Percentiles rank a stretch among this genome's conserved stretches.
These are phyloP conservation scores for Epistrophella euchroma DNA, from an alignment of 2,888 invertebrate genomes.

Conservation along the genomic window DNA sequence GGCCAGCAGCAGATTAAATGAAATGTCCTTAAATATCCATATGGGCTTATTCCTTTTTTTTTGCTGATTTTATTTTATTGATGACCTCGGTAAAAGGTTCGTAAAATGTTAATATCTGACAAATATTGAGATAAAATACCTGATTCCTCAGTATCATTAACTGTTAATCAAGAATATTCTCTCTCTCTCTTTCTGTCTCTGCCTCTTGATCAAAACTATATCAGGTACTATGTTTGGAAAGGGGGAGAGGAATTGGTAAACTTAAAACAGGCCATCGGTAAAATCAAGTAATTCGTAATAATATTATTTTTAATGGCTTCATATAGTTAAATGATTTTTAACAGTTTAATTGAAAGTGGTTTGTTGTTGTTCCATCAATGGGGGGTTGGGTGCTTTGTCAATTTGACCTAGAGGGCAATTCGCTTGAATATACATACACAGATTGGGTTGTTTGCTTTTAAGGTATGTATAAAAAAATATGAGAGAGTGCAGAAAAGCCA, in stretches of 20 bases:
- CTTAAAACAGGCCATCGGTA: conserved; percentile 15
- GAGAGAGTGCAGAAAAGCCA: neutral
- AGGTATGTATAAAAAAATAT: neutral
- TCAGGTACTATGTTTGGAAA: neutral
- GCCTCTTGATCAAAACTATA: neutral
- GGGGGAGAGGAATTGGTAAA: neutral
- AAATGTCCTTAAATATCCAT: conserved; percentile 23
- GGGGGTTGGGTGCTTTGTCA: neutral
- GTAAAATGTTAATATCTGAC: conserved; percentile 65
- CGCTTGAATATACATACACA: neutral
- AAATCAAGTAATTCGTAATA: conserved; percentile 46
- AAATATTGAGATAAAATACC: conserved; percentile 66
- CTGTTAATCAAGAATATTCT: conserved; percentile 54
- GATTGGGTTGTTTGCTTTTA: conserved; percentile 3
- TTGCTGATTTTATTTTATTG: conserved; percentile 23
- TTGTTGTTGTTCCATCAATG: neutral
- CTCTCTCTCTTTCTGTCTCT: neutral
- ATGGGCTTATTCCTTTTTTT: neutral
- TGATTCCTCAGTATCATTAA: conserved; percentile 17
- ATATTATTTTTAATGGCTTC: conserved; percentile 71
- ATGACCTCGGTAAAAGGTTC: conserved; percentile 57
- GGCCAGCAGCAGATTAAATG: conserved; percentile 38
- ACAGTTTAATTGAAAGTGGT: conserved; percentile 70
- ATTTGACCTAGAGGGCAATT: neutral
- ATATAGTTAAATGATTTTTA: conserved; percentile 68